These are phyloP conservation scores for Phalacrocorax aristotelis DNA, from an alignment of 2,113 vertebrate genomes.

Conservation along the genomic window DNA sequence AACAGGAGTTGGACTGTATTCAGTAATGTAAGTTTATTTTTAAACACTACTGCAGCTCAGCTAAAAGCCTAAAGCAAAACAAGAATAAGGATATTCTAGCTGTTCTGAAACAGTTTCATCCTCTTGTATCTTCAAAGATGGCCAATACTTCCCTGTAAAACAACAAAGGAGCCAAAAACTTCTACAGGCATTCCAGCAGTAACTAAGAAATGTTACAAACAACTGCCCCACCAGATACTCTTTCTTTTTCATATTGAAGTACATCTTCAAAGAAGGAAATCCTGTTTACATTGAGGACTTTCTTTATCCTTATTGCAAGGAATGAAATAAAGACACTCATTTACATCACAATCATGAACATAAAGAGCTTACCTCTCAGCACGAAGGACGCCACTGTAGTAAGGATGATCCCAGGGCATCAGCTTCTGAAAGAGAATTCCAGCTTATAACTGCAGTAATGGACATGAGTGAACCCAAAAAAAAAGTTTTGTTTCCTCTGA, in stretches of 20 bases:
- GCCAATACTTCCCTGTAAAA: background rate
- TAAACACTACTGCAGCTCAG: background rate
- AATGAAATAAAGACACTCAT: constrained; percentile 7
- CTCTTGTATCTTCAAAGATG: background rate
- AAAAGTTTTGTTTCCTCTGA: background rate
- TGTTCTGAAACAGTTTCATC: background rate
- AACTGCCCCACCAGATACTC: background rate
- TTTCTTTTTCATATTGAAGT: background rate
- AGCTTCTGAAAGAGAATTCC: constrained; percentile 79
- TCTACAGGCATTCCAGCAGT: background rate
- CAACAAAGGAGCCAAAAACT: background rate
- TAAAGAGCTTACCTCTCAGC: constrained; percentile 87
- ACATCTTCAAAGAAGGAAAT: constrained; percentile 24
- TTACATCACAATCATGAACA: constrained; percentile 26
- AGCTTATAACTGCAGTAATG: background rate
- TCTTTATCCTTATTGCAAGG: background rate
- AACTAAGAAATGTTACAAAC: background rate
- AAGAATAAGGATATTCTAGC: background rate
- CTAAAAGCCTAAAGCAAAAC: background rate
- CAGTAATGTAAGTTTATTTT: background rate
- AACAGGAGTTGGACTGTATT: background rate
- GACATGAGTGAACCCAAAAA: background rate
- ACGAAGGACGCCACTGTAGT: constrained; percentile 89
- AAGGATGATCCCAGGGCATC: constrained; percentile 98
- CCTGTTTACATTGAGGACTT: background rate